A percentile compares a stretch with the other conserved stretches of the same genome.
phyloP scores from a whole-genome alignment of 2,113 vertebrate species.

The Oryctolagus cuniculus region DNA sequence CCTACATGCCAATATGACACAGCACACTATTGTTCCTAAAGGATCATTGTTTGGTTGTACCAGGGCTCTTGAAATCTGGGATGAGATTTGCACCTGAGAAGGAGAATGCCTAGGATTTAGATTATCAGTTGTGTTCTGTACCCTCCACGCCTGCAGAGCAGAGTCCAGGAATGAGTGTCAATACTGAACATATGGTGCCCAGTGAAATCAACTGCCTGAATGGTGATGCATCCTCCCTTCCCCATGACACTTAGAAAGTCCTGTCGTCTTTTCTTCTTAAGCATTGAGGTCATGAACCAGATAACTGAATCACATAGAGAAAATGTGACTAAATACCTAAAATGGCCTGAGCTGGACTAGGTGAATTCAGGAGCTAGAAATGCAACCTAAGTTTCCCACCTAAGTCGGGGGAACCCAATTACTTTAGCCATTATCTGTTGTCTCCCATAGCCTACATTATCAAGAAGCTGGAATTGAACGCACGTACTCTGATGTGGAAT shows the following conservation, averaged over 20 bases:
- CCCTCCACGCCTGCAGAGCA: neutral
- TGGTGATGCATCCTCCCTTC: neutral
- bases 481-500: too few relatives aligned
- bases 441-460: too few relatives aligned
- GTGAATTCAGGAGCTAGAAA: too few relatives aligned
- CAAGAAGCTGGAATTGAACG: too few relatives aligned
- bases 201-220: neutral
- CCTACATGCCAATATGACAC: neutral
- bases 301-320: neutral
- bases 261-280: neutral
- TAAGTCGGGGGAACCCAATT: too few relatives aligned
- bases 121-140: neutral
- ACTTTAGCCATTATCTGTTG: too few relatives aligned
- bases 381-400: too few relatives aligned
- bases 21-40: rapidly evolving
- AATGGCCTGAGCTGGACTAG: too few relatives aligned
- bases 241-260: too few relatives aligned
- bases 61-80: neutral
- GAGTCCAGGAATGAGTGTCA: neutral
- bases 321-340: neutral
- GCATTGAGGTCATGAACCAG: neutral
- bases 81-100: neutral
- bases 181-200: neutral
- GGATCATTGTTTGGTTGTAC: neutral
- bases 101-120: neutral